These are phyloP conservation scores for Latheticus oryzae DNA, from an alignment of 2,888 invertebrate species.

Conservation along the genomic window DNA sequence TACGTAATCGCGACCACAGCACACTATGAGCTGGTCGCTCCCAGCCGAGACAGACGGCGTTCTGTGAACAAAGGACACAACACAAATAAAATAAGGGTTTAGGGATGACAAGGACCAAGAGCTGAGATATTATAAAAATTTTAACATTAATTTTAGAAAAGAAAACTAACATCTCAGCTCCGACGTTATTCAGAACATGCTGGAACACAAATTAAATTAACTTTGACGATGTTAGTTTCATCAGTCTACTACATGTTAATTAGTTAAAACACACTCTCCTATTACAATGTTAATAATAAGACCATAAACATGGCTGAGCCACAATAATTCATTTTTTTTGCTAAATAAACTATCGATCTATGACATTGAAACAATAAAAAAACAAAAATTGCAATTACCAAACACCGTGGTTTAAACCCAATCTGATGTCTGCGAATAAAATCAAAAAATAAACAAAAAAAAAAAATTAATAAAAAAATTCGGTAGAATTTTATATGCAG, in stretches of 20 bases:
- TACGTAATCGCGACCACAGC: constrained; percentile 53
- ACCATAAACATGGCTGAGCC: too few species aligned
- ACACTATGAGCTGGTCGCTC: constrained; percentile 82
- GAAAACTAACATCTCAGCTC: background rate
- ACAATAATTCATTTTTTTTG: too few species aligned
- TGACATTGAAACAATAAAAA: too few species aligned
- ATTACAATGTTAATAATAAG: too few species aligned
- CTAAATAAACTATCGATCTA: too few species aligned
- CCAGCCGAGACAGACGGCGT: constrained; percentile 92
- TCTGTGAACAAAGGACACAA: constrained; percentile 76
- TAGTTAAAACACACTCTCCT: too few species aligned
- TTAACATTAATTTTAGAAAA: too few species aligned
- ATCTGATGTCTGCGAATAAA: constrained; percentile 19
- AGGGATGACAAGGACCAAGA: constrained; percentile 1
- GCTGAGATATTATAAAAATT: constrained; percentile 11
- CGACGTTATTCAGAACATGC: constrained; percentile 7
- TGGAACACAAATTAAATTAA: constrained; percentile 17
- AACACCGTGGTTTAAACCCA: constrained; percentile 20
- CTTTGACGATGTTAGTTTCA: too few species aligned
- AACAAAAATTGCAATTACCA: too few species aligned
- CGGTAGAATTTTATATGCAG: too few species aligned
- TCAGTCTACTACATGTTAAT: too few species aligned
- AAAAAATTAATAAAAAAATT: too few species aligned
- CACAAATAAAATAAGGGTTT: constrained; percentile 47
- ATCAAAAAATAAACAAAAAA: constrained; percentile 13